Percentiles rank a stretch among this genome's conserved stretches.
Evolutionary conservation across 92 coral and sea anemone genomes (phyloP).

Genomic region (Phenganax marumi): DNA sequence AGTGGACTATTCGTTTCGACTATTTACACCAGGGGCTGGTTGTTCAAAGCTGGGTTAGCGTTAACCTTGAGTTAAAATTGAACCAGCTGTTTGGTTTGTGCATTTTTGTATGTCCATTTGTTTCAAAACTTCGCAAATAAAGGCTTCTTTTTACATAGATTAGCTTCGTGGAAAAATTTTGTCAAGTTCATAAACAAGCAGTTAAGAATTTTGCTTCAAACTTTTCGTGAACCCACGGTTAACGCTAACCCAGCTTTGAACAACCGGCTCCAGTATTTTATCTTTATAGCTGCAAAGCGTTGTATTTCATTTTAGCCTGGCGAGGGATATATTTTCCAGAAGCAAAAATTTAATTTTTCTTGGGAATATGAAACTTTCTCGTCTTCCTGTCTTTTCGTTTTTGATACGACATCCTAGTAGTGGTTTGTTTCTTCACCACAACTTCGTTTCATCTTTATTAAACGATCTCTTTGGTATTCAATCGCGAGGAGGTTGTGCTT

Average conservation of each 20-base stretch:
- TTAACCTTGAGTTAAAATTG: no score
- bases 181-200: no score
- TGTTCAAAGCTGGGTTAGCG: no score
- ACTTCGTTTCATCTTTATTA: conserved; percentile 77
- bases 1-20: not conserved
- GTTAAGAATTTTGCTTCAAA: no score
- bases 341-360: conserved; percentile 65
- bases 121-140: no score
- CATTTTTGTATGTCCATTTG: no score
- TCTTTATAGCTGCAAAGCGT: not conserved
- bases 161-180: no score
- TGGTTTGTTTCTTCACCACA: conserved; percentile 90
- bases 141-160: no score
- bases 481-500: conserved; percentile 99
- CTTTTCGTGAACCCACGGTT: no score
- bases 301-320: conserved; percentile 55
- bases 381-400: conserved; percentile 91
- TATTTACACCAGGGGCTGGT: no score
- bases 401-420: conserved; percentile 72
- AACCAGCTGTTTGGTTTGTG: no score
- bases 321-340: conserved; percentile 63
- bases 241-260: no score
- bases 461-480: conserved; percentile 96
- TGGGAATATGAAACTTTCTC: conserved; percentile 65
- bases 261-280: not conserved